Base-by-base conservation (phyloP, 2,113 vertebrate species). In the Eonycteris spelaea region DNA sequence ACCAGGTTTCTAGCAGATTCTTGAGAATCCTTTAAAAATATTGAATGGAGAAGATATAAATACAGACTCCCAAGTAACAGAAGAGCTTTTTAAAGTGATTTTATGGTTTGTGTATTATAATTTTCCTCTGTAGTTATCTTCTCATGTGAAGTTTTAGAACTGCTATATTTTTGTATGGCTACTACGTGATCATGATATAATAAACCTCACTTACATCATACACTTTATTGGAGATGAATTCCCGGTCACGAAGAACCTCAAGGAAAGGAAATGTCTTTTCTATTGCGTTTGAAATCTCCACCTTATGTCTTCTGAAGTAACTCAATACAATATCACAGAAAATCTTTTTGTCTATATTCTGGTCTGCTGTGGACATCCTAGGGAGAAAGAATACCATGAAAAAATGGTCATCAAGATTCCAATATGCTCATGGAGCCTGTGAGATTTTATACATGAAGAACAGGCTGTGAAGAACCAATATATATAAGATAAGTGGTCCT, bases 251-350 rank as follows among this genome's bases (percentile, higher is more conserved):
- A 48, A 98, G 95, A 24, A 40, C 3, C 33, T 97, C 65, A 26
- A 98, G 24, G 65, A 98, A 97, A 82, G 97, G 97, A 95, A 97
- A 98, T 51, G 84, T 5, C 18, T 43, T 95, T n/a, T 9, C 86
- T 67, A 97, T 96, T 65, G 94, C 96, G 30, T 0, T 5, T 57
- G 96, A 89, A 87, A 98, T 97, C 4, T 57, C 70, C 59, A 95
- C 65, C 92, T 97, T 98, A 8, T 80, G 0, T 73, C 2, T 71
- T 90, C 12, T 94, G 87, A 96, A 98, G 63, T 75, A 22, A 6
- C 0, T 15, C 38, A 93, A 65, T 65, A 77, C 0, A 57, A 0
- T 0, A 0, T 67, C 35, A 14, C 0, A 8, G 45, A 7, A 0
- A 21, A 13, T 0, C 0, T 0, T 21, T 0, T 93, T 53, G 0